Base-by-base conservation (phyloP, 2,797 vertebrate genomes). In the Myioborus melanocephalus region DNA sequence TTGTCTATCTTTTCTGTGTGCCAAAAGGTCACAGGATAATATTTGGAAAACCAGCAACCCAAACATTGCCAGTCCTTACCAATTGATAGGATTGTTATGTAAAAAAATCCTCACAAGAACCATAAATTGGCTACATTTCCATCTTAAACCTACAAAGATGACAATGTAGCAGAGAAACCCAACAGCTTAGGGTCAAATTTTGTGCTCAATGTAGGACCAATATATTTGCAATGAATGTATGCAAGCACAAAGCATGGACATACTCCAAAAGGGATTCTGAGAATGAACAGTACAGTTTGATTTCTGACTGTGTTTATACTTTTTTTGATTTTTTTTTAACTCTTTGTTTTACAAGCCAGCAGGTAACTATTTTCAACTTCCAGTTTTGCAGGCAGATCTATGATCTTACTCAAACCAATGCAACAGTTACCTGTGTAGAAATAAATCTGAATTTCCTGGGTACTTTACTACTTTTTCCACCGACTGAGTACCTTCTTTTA, bases 1-100 rank as follows among this genome's bases (percentile, higher is more conserved):
- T 89, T 39, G 30, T 35, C 71, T 77, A 39, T 71, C 59, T 95
- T 93, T 95, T 94, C 95, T 96, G 97, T 97, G 97, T 96, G 97
- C 97, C 98, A 98, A 97, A 97, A 97, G 55, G 80, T 82, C 6
- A 4, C 32, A 84, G 77, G 70, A 52, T 61, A 75, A 14, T 20
- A 82, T 37, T 46, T 32, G 80, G 39, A 60, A 61, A 73, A 95
- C 50, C 6, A 85, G 49, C 19, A 80, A 41, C 18, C n/a, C 44
- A 82, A 73, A 83, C 43, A 39, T 55, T 75, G 85, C 14, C n/a
- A 30, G 21, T 65, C 66, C 52, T 59, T 43, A 56, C 27, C 44
- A 71, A 64, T 68, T 22, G 5, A 3, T 39, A 76, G 70, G 41
- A 63, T 0, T 53, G 26, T n/a, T 17, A 77, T 32, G 14, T 22